phyloP scores from a whole-genome alignment of 2,888 invertebrate species.

The Acanthosepion pharaonis region DNA sequence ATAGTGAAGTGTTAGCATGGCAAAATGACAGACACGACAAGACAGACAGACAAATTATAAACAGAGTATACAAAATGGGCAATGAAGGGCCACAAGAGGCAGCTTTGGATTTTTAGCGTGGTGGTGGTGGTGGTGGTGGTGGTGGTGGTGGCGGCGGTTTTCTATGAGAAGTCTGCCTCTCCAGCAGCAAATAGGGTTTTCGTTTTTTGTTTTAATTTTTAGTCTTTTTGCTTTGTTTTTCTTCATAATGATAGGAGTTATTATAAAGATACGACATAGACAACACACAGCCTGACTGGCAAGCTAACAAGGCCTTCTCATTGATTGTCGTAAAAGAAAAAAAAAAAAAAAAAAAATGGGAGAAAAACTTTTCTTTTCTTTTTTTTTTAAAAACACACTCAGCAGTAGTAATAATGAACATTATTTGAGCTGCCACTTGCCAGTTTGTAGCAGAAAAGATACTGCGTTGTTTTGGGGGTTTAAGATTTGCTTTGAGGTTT shows the following conservation, averaged over 20 bases:
- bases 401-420: conserved; percentile 36
- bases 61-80: conserved; percentile 41
- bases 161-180: conserved; percentile 44
- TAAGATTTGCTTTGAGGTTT: neutral
- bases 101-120: conserved; percentile 45
- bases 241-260: neutral
- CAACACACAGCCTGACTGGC: conserved; percentile 46
- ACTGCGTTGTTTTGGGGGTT: conserved; percentile 42
- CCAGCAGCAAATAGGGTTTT: conserved; percentile 38
- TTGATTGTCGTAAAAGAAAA: conserved; percentile 44
- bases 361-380: neutral
- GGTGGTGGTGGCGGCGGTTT: neutral
- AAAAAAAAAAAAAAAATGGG: neutral
- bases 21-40: conserved; percentile 42
- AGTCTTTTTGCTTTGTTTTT: neutral
- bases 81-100: conserved; percentile 42
- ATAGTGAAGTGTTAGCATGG: conserved; percentile 42
- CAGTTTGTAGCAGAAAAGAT: conserved; percentile 46
- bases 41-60: conserved; percentile 36
- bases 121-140: conserved; percentile 3
- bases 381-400: conserved; percentile 37
- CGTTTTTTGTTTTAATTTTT: neutral
- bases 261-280: conserved; percentile 42
- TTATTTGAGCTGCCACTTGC: conserved; percentile 47
- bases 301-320: conserved; percentile 47